Base-by-base conservation (phyloP, 2,113 vertebrate genomes). In the Bubo scandiacus region DNA sequence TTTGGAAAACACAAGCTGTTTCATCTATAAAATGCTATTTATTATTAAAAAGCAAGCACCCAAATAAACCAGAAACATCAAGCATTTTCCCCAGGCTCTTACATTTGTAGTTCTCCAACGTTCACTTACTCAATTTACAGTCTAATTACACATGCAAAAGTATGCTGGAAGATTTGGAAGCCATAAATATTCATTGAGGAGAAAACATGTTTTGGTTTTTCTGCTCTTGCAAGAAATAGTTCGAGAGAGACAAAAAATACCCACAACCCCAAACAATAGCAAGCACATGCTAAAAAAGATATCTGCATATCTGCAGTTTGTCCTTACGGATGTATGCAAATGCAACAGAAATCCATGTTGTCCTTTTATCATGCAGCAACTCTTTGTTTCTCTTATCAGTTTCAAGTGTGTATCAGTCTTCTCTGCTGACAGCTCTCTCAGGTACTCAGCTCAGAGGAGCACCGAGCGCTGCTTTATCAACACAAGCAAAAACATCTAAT, bases 21-120 rank as follows among this genome's bases (percentile, higher is more conserved):
- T 97, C 90, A 97, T 95, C 93, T 95, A n/a, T 81, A 96, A 94
- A 97, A 70, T 10, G 38, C 42, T 47, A 94, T 97, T 94, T 77
- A 95, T 97, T 96, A 97, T 96, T 96, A 96, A 97, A 92, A 93
- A 90, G 81, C 79, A 92, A 83, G 89, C 94, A 95, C 94, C 91
- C 93, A 96, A 95, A 91, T 86, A 97, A 95, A 91, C 79, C 67
- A 96, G 83, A 83, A 96, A 81, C 89, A 94, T 92, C 91, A 95
- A 92, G 84, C 38, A 1, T 78, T 92, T 88, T 94, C 91, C 74
- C 59, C 57, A 59, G 84, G 78, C 93, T 94, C 75, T 71, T 59
- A 22, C 47, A 91, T 77, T 88, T 80, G 88, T 82, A 94, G 74
- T 23, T 92, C 63, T 94, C 79, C 59, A 90, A 11, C 0, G 1